phyloP scores from a whole-genome alignment of 1,140 invertebrate species.

The Octopus sinensis region DNA sequence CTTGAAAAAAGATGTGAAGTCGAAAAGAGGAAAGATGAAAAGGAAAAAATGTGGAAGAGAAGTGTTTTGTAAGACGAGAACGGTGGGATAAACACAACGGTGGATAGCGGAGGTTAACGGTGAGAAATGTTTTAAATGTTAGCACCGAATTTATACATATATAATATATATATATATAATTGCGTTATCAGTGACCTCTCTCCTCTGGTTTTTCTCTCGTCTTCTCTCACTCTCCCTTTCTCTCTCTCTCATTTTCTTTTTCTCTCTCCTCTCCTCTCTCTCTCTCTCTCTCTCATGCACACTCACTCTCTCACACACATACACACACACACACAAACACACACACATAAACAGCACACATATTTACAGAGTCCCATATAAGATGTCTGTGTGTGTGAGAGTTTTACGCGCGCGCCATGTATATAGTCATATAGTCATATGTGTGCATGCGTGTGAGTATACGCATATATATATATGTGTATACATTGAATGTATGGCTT shows the following conservation, averaged over 20 bases:
- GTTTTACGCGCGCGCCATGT: neutral
- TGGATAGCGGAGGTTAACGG: no score
- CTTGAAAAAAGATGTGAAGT: neutral
- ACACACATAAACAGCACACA: neutral
- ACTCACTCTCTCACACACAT: neutral
- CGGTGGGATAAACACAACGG: no score
- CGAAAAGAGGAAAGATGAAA: no score
- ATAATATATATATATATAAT: neutral
- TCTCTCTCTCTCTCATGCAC: neutral
- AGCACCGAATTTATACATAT: neutral
- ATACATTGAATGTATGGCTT: neutral
- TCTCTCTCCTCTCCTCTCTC: neutral
- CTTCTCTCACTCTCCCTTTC: neutral
- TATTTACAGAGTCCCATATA: neutral
- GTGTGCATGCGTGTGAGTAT: neutral
- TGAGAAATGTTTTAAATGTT: no score
- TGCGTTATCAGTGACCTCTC: neutral
- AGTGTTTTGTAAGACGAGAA: no score
- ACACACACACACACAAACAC: neutral
- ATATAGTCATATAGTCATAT: neutral
- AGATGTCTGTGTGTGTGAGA: neutral
- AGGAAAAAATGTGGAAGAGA: no score
- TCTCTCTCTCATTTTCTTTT: neutral
- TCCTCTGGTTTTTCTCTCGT: neutral
- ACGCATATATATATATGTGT: neutral